Evolutionary conservation across 2,797 vertebrate genomes (phyloP).

Genomic region (Benthosema pterotum): DNA sequence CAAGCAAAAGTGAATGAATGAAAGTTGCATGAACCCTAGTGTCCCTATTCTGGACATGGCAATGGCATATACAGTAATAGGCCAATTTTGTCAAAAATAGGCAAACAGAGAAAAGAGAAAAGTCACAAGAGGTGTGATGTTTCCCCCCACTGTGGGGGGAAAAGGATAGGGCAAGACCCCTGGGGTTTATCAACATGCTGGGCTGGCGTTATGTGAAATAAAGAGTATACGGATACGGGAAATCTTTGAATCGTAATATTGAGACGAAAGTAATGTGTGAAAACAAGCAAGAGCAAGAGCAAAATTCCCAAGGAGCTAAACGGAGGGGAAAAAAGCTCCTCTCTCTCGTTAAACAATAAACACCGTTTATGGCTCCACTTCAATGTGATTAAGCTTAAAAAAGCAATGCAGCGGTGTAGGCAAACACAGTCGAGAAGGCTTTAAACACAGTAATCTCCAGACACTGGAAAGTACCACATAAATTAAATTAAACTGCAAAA

Average conservation of each 20-base stretch:
- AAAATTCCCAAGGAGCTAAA: constrained; percentile 60
- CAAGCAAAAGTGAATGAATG: too few relatives aligned
- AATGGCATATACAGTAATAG: too few relatives aligned
- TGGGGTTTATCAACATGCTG: too few relatives aligned
- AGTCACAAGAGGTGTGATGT: too few relatives aligned
- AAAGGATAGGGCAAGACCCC: too few relatives aligned
- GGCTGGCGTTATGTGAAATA: too few relatives aligned
- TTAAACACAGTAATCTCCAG: constrained; percentile 31
- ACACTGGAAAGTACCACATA: constrained; percentile 46
- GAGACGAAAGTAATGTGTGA: not conserved
- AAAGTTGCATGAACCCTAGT: too few relatives aligned
- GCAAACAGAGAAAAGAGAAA: too few relatives aligned
- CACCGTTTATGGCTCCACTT: constrained; percentile 52
- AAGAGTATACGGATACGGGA: not conserved
- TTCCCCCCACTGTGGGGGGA: too few relatives aligned
- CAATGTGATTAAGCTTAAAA: constrained; percentile 63
- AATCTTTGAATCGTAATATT: not conserved
- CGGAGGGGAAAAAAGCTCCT: constrained; percentile 40
- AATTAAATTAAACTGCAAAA: constrained; percentile 42
- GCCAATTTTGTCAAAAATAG: too few relatives aligned
- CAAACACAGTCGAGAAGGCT: constrained; percentile 37
- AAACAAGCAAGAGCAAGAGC: constrained; percentile 33
- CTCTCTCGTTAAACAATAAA: constrained; percentile 68
- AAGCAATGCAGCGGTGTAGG: constrained; percentile 60
- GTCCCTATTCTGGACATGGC: too few relatives aligned